Evolutionary conservation across 2,888 invertebrate species (phyloP), one percentile per base, ranked within the genome.

Genomic region (Carterocephalus palaemon): DNA sequence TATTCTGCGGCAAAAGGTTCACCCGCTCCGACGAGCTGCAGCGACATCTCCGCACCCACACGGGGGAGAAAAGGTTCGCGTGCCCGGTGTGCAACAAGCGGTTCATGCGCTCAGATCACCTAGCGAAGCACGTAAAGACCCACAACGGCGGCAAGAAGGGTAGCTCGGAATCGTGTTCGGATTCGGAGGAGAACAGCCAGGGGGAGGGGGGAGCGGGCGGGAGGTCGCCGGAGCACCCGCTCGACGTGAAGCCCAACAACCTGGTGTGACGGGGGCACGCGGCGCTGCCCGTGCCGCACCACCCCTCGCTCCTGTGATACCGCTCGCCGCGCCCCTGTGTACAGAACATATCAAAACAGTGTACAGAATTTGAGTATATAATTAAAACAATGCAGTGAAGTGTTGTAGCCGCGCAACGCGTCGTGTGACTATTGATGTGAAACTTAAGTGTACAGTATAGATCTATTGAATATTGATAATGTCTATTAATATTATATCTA

Each of bases 61-160:
- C 96, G 0, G 95, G 95, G 0, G 96, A 97, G 70, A 96, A 96
- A 59, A 88, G 95, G 20, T 97, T 96, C 70, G 90, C 92, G 1
- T 97, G 97, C 66, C 96, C 97, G 52, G 93, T 96, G 63, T 98
- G 98, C 89, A 96, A 97, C 88, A 98, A 99, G 88, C 91, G 97
- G 64, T 98, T 98, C 88, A 98, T 98, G 97, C 91, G 98, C 62
- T 96, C 95, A 67, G 98, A 98, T 85, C 98, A 99, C 86, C 90
- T 98, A 64, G 95, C 95, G 63, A 98, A 99, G 83, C 98, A 99
- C 88, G 94, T 95, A 60, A 98, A 98, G 88, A 98, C 97, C 49
- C 98, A 98, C 86, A 95, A 94, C 75, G 93, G 92, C 51, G 90
- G 90, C 50, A 89, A 90, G 85, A 91, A 90, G 72, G 91, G 93